phyloP scores from a whole-genome alignment of 2,888 invertebrate genomes.

The Erebia aethiops region DNA sequence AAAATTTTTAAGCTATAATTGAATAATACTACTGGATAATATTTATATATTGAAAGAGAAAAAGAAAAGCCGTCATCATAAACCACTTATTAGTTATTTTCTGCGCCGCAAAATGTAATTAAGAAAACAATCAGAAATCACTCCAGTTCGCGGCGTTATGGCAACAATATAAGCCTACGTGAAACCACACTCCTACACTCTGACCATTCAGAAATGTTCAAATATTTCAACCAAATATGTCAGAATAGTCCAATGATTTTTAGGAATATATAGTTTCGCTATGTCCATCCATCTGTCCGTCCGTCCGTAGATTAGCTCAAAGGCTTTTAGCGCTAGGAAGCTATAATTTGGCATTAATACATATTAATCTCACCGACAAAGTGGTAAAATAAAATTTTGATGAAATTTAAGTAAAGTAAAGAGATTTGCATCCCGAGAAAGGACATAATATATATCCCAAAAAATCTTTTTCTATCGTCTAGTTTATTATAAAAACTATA shows the following conservation, averaged over 20 bases:
- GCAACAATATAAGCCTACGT: slow-evolving; percentile 39
- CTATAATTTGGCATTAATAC: too few relatives aligned
- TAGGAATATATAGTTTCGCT: too few relatives aligned
- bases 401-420: too few relatives aligned
- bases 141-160: slow-evolving; percentile 46
- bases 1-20: neutral
- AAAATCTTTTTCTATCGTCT: too few relatives aligned
- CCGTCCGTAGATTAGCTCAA: too few relatives aligned
- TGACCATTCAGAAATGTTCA: slow-evolving; percentile 1
- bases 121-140: slow-evolving; percentile 48
- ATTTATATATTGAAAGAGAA: neutral
- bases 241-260: neutral
- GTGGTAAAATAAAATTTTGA: too few relatives aligned
- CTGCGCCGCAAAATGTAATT: slow-evolving; percentile 13
- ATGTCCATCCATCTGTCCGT: too few relatives aligned
- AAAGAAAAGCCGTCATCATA: neutral
- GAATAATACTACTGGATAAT: neutral
- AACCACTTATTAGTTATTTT: neutral
- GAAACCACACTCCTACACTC: neutral
- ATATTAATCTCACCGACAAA: too few relatives aligned
- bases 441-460: too few relatives aligned
- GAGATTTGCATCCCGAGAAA: too few relatives aligned
- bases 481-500: too few relatives aligned
- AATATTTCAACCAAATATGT: neutral
- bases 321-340: too few relatives aligned